These are phyloP conservation scores for Galerucella calmariensis DNA, from an alignment of 2,888 invertebrate species.

Conservation along the genomic window DNA sequence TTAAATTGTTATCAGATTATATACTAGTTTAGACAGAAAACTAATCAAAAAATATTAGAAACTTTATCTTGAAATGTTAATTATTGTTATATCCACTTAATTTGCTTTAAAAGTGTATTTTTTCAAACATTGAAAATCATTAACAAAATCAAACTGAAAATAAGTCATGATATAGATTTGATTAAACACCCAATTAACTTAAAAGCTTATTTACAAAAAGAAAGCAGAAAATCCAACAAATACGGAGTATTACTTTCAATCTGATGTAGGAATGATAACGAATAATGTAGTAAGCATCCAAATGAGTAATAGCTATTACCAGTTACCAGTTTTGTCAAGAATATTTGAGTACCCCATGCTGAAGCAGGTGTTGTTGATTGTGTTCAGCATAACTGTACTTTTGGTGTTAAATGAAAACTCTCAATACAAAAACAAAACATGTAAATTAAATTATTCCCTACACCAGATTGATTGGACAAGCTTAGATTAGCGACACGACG, in stretches of 20 bases:
- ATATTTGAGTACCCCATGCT: no score
- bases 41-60: no score
- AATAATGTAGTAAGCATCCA: neutral
- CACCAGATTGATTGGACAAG: slow-evolving; percentile 5
- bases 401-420: no score
- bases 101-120: neutral
- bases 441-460: neutral
- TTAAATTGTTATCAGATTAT: no score
- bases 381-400: no score
- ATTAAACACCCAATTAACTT: neutral
- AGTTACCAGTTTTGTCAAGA: no score
- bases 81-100: neutral
- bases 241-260: slow-evolving; percentile 1
- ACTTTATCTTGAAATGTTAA: no score
- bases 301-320: no score
- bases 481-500: slow-evolving; percentile 23
- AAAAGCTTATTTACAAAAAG: neutral
- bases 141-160: neutral
- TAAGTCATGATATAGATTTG: neutral
- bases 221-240: slow-evolving; percentile 13
- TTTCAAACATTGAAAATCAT: neutral
- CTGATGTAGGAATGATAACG: neutral
- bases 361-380: no score
- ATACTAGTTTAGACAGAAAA: no score
- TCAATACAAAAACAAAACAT: no score